phyloP scores from a whole-genome alignment of 2,888 invertebrate genomes.

The Isoperla grammatica region DNA sequence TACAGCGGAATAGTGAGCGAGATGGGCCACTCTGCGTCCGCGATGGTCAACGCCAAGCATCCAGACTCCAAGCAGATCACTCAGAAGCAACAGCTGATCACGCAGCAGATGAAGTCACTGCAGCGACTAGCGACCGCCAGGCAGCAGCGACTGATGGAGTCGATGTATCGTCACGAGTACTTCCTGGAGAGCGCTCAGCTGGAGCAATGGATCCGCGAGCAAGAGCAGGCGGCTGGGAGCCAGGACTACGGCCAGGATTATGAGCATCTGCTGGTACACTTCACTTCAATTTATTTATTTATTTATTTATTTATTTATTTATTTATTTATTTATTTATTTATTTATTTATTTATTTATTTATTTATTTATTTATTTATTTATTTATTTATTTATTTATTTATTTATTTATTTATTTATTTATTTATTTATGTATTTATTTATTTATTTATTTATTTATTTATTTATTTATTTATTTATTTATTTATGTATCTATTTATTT shows the following conservation, averaged over 20 bases:
- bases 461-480: too few relatives aligned
- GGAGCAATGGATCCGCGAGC: conserved; percentile 88
- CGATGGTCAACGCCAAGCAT: conserved; percentile 75
- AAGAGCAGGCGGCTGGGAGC: conserved; percentile 79
- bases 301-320: not conserved
- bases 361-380: not conserved
- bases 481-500: too few relatives aligned
- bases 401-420: too few relatives aligned
- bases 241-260: conserved; percentile 95
- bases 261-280: conserved; percentile 59
- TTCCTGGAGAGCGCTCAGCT: conserved; percentile 84
- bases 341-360: not conserved
- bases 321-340: conserved; percentile 13
- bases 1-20: conserved; percentile 88
- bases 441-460: too few relatives aligned
- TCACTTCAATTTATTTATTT: not conserved
- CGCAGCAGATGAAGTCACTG: conserved; percentile 71
- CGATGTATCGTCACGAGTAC: conserved; percentile 86
- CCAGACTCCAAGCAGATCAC: conserved; percentile 77
- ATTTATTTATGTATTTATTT: too few relatives aligned
- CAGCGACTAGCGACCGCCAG: conserved; percentile 73
- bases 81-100: conserved; percentile 67
- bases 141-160: conserved; percentile 84
- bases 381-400: too few relatives aligned
- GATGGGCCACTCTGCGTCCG: conserved; percentile 81